phyloP scores from a whole-genome alignment of 2,113 vertebrate genomes.

The Bubalus kerabau region DNA sequence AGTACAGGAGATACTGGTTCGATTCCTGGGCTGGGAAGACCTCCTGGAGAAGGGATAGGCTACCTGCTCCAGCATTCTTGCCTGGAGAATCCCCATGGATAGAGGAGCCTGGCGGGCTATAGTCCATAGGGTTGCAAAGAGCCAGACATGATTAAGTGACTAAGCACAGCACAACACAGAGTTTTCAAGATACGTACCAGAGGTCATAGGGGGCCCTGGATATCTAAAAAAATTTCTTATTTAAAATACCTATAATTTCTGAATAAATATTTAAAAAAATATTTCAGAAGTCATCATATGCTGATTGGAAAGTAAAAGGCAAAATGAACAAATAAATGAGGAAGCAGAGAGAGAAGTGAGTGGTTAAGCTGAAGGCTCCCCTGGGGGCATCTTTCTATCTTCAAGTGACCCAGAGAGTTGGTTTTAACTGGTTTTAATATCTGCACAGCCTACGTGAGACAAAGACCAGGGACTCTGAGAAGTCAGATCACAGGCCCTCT shows the following conservation, averaged over 20 bases:
- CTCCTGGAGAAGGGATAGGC: neutral
- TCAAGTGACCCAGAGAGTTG: neutral
- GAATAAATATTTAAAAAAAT: neutral
- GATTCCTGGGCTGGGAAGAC: neutral
- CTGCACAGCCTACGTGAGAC: neutral
- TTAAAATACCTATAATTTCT: neutral
- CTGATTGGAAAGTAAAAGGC: neutral
- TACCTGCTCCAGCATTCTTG: neutral
- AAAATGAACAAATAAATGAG: neutral
- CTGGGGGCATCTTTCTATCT: neutral
- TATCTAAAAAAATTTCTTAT: neutral
- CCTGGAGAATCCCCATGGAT: neutral
- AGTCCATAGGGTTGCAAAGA: neutral
- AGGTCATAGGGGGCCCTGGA: neutral
- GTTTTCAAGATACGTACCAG: neutral
- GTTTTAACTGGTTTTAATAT: neutral
- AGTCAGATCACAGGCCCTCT: neutral
- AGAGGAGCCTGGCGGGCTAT: neutral
- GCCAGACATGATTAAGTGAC: neutral
- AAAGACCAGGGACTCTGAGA: neutral
- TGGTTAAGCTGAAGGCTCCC: neutral
- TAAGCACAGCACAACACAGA: neutral
- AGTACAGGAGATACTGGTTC: fast-evolving
- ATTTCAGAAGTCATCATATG: neutral
- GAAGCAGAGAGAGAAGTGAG: neutral